Base-by-base conservation (phyloP, 1,140 invertebrate genomes). In the Euura saliciscinereae region DNA sequence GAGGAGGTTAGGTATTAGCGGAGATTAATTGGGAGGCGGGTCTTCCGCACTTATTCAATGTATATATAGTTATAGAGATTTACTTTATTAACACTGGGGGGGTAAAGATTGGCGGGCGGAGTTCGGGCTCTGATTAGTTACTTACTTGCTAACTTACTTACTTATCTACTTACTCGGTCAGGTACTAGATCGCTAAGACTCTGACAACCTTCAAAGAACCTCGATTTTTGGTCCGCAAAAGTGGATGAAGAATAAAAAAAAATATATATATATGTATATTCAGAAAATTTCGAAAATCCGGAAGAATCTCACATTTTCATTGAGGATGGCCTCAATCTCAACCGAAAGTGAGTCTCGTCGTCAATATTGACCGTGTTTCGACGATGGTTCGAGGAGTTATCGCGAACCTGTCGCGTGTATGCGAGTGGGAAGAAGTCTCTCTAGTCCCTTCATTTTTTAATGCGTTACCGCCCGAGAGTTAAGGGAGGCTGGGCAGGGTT, bases 1-100 rank as follows among this genome's bases (percentile, higher is more conserved):
- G 28, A 28, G 28, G 28, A 28, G 28, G 28, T 28, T 28, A 28
- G 28, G 79, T 82, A 82, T 82, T 82, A 82, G 77, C 81, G 76
- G 73, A 80, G 81, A 82, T 82, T 82, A 82, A 82, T 82, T 78
- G 80, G 76, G 78, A 73, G 75, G 72, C 71, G 67, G 70, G 51
- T 68, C 68, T 43, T 68, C 45, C 71, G 51, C 51, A 59, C 51
- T 59, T 59, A 8, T 59, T 59, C 51, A 11, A 11, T 5, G 65
- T 66, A 44, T 10, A 70, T 13, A n/a, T 5, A 70, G 3, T 45
- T 43, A 71, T 11, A 65, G n/a, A n/a, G 70, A 28, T 65, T 10
- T 13, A 42, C 7, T 7, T 45, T 43, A 13, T 68, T 8, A 64
- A 42, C 70, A 45, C 7, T 73, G 13, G 65, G 65, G 6, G 10